A percentile compares a stretch with the other conserved stretches of the same genome.
Conservation (phyloP, 1,140 invertebrate genomes). For the Schlechtendalia chinensis region DNA sequence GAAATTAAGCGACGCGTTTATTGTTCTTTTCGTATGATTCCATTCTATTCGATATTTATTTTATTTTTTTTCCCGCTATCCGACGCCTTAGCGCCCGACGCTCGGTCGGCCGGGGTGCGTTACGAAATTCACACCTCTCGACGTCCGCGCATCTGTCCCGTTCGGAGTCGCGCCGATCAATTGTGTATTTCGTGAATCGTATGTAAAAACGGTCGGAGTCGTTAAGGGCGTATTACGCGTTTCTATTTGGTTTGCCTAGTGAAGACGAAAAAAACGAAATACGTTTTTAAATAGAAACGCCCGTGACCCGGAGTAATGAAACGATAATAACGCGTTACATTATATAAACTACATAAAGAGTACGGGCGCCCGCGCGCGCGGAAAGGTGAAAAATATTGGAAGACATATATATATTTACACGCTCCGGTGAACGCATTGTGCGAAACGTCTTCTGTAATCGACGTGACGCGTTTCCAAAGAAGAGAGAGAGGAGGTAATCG, state of each 20-base stretch:
- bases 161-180: too few relatives aligned
- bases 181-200: too few relatives aligned
- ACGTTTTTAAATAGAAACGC: conserved; percentile 14
- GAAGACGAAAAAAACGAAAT: conserved; percentile 10
- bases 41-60: too few relatives aligned
- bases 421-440: conserved; percentile 44
- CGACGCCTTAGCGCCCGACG: neutral
- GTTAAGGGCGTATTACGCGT: conserved; percentile 7
- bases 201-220: too few relatives aligned
- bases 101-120: neutral
- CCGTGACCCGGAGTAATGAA: conserved; percentile 11
- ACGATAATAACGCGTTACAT: conserved; percentile 37
- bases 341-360: neutral
- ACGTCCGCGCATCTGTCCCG: neutral
- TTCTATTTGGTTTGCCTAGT: conserved; percentile 22
- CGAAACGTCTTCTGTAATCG: conserved; percentile 48
- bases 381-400: conserved; percentile 38
- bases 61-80: too few relatives aligned
- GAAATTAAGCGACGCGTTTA: neutral
- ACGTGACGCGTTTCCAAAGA: conserved; percentile 40
- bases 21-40: too few relatives aligned
- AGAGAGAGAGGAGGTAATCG: conserved; percentile 12
- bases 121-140: neutral
- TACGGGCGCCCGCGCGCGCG: neutral
- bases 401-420: neutral